These are phyloP conservation scores for Trichonephila inaurata DNA, from an alignment of 1,140 invertebrate genomes.

Conservation along the genomic window DNA sequence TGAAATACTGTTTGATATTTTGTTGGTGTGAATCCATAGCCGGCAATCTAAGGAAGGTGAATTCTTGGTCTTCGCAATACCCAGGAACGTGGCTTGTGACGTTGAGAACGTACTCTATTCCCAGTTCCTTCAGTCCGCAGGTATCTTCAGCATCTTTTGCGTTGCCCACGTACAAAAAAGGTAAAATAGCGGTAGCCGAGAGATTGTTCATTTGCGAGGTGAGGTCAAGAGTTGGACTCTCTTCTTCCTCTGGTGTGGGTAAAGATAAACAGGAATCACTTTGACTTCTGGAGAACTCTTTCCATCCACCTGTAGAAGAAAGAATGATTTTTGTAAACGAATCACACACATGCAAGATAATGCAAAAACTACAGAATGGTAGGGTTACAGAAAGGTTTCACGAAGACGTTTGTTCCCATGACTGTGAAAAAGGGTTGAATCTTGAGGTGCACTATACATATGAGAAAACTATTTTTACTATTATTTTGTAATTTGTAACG, in stretches of 20 bases:
- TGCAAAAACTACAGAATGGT: too few species aligned
- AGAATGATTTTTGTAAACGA: background rate
- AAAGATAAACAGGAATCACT: slow-evolving; percentile 80
- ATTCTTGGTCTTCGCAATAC: slow-evolving; percentile 86
- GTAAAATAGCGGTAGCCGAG: slow-evolving; percentile 89
- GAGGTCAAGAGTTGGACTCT: background rate
- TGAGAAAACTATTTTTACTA: too few species aligned
- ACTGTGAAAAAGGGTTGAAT: too few species aligned
- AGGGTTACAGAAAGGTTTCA: too few species aligned
- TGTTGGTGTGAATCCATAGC: slow-evolving; percentile 92
- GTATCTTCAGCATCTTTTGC: slow-evolving; percentile 90
- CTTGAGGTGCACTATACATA: too few species aligned
- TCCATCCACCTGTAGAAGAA: slow-evolving; percentile 81
- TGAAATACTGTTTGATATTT: slow-evolving; percentile 95
- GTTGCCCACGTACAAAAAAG: slow-evolving; percentile 94
- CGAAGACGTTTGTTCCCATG: too few species aligned
- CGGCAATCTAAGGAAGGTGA: slow-evolving; percentile 90
- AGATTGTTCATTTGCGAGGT: slow-evolving; percentile 83
- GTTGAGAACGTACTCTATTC: slow-evolving; percentile 89
- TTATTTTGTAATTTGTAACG: too few species aligned
- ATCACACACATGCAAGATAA: too few species aligned
- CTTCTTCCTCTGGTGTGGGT: slow-evolving; percentile 54
- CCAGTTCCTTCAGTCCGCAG: slow-evolving; percentile 85
- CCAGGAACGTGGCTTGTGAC: slow-evolving; percentile 90
- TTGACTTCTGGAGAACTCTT: slow-evolving; percentile 80